Conservation (phyloP, 2,797 vertebrate species). For the Channa striata region DNA sequence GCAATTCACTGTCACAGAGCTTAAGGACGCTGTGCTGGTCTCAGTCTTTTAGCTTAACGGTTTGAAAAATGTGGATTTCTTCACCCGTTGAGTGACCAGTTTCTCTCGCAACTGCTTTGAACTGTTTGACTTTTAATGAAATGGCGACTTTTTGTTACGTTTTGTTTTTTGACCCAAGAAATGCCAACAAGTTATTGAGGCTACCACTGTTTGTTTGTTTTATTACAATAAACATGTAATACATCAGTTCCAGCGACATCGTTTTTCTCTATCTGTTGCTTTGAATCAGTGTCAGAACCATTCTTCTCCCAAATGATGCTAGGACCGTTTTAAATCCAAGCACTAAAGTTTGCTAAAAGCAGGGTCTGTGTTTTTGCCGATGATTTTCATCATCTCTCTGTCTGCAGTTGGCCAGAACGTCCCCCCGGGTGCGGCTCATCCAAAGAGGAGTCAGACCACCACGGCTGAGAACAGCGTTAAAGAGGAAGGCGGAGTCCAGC, state of each 20-base stretch:
- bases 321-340: conserved; percentile 2
- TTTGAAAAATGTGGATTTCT: too few species aligned
- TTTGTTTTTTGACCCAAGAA: neutral
- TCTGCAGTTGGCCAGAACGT: conserved; percentile 90
- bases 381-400: neutral
- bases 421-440: conserved; percentile 88
- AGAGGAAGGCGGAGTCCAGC: conserved; percentile 90
- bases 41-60: too few species aligned
- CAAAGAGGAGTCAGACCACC: conserved; percentile 94
- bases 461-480: conserved; percentile 89
- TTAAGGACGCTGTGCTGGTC: neutral
- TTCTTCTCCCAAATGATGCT: neutral
- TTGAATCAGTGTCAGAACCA: neutral
- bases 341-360: neutral
- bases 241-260: too few species aligned
- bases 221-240: too few species aligned
- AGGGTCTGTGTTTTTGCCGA: neutral
- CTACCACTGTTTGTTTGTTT: neutral
- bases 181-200: neutral
- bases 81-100: too few species aligned
- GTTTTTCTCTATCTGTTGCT: neutral
- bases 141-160: neutral
- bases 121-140: too few species aligned
- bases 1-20: neutral
- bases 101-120: too few species aligned